Evolutionary conservation across 2,113 vertebrate genomes (phyloP), one percentile per base, ranked within the genome.

Genomic region (Garra rufa): DNA sequence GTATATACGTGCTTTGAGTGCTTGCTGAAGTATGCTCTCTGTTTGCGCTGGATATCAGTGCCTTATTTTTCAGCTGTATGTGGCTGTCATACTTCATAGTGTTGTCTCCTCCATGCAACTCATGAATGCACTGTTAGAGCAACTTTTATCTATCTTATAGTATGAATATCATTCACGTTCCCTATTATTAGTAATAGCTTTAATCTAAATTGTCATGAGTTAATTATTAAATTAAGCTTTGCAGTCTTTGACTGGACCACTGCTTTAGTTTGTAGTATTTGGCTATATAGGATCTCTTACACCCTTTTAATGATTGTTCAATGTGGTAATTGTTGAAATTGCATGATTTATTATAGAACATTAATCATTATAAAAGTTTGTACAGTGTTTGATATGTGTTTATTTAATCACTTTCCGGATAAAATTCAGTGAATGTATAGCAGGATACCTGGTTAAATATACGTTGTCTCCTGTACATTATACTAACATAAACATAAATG

Each of bases 1-100:
- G 26, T 77, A 55, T 84, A 55, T 82, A 48, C 65, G 82, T 57
- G 38, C 73, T 48, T 65, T 76, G 52, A 76, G 71, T 79, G 73
- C 38, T 57, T 74, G 67, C 41, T 79, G 55, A 78, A 82, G 63
- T 75, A 34, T 71, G 44, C 61, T 79, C 24, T 81, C 30, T 82
- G 65, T 67, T 70, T 38, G 78, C 38, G 5, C 59, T 70, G 65
- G 78, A 80, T 80, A 80, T 80, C 77, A 80, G 41, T 9, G 3
- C 13, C 14, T 3, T 65, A 21, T 48, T 46, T 46, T 79, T 65
- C 75, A 26, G 55, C 76, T 61, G 7, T 34, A 17, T 7, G 6
- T 4, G 52, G 52, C 21, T 26, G 3, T 24, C 21, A 43, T 24
- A 43, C 1, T 59, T 59, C 11, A 24, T 43, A 43, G 19, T 6